Conservation (phyloP, 2,113 vertebrate genomes). For the Vimba vimba region DNA sequence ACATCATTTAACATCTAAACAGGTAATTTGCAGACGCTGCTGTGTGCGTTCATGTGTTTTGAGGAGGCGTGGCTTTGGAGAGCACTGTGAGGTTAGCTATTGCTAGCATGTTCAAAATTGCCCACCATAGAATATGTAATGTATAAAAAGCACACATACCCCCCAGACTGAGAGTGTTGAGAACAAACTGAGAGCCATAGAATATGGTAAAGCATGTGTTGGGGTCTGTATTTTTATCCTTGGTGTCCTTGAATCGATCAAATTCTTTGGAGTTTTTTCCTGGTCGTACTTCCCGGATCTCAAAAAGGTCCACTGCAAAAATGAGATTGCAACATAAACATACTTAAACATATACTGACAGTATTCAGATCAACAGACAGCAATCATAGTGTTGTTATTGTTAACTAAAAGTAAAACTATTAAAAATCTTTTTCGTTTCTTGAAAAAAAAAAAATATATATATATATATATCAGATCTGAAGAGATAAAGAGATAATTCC, state of each 20-base stretch:
- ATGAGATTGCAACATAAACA: conserved; percentile 18
- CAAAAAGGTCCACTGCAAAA: conserved; percentile 90
- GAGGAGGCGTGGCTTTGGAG: too few species aligned
- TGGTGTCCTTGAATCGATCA: conserved; percentile 86
- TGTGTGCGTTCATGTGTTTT: too few species aligned
- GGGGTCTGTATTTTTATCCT: conserved; percentile 79
- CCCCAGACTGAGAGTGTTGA: conserved; percentile 92
- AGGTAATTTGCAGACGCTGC: too few species aligned
- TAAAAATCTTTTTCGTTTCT: not conserved
- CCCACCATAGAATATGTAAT: not conserved
- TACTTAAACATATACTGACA: not conserved
- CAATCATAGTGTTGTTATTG: not conserved
- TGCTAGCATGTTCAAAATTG: too few species aligned
- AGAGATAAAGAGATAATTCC: not conserved
- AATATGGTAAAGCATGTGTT: conserved; percentile 90
- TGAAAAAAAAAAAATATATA: not conserved
- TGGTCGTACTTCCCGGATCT: conserved; percentile 91
- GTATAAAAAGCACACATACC: conserved; percentile 70
- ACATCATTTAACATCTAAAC: too few species aligned
- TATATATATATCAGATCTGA: not conserved
- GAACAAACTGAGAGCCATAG: conserved; percentile 92
- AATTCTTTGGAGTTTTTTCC: conserved; percentile 95
- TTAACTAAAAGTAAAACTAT: not conserved
- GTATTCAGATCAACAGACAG: not conserved
- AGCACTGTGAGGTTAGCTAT: too few species aligned